These are phyloP conservation scores for Chalcosyrphus nemorum DNA, from an alignment of 2,888 invertebrate species.

Conservation along the genomic window DNA sequence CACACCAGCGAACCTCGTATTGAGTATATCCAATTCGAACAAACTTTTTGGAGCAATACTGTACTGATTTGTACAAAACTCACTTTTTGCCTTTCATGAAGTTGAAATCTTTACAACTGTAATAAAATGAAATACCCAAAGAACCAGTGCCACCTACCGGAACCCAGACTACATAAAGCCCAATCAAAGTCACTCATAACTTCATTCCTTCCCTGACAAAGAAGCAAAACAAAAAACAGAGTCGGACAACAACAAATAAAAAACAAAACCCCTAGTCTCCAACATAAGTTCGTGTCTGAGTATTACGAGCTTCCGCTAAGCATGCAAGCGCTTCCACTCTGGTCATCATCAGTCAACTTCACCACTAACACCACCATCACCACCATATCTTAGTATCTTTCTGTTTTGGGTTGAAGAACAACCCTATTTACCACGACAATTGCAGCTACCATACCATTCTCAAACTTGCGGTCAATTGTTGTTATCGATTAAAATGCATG, in stretches of 20 bases:
- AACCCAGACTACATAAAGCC: constrained; percentile 42
- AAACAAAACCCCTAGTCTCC: constrained; percentile 5
- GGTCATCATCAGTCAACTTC: constrained; percentile 68
- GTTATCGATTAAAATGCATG: constrained; percentile 71
- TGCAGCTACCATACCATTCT: constrained; percentile 28
- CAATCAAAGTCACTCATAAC: constrained; percentile 51
- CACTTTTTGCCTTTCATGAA: too few species aligned
- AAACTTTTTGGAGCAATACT: too few species aligned
- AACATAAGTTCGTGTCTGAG: constrained; percentile 38
- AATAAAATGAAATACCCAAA: too few species aligned
- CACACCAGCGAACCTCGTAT: too few species aligned
- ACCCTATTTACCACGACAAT: constrained; percentile 56
- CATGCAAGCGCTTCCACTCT: constrained; percentile 68
- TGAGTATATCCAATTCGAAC: too few species aligned
- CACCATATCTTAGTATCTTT: constrained; percentile 27
- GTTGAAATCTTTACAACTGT: too few species aligned
- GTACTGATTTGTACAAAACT: too few species aligned
- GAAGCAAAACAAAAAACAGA: background rate
- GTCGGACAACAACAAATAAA: background rate
- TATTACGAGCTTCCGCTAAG: constrained; percentile 64
- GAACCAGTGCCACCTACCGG: constrained; percentile 2
- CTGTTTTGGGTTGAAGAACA: constrained; percentile 48
- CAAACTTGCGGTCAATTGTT: constrained; percentile 63
- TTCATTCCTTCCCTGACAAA: background rate
- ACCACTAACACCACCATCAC: constrained; percentile 9